Evolutionary conservation across 2,888 invertebrate genomes (phyloP), one percentile per base, ranked within the genome.

Genomic region (Choreutis nemorana): DNA sequence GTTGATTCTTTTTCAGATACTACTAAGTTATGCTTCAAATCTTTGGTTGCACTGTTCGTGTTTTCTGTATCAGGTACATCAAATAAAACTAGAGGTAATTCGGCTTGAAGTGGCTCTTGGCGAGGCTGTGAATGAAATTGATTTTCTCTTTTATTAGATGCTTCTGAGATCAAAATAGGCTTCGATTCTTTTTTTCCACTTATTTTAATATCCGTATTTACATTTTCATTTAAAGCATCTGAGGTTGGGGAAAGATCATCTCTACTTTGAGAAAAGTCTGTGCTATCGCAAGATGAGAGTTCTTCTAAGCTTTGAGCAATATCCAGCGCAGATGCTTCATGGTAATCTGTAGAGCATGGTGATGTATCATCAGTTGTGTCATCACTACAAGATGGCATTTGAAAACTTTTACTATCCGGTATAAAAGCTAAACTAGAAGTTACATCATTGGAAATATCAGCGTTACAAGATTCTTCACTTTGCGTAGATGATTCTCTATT

Each of bases 341-440:
- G 79, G 39, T 78, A 78, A 45, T 78, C 78, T 1, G 77, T 75
- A 21, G 78, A 78, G 44, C 78, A 73, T 6, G 78, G 71, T 14
- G 77, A 78, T 7, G 77, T 78, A 30, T 68, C 70, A 12, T 67
- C 70, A 50, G 71, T 73, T 6, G 79, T 78, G 41, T 71, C 66
- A 36, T 73, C 75, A 10, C 53, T 53, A 35, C 52, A 53, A 29
- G 52, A 50, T 30, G 58, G 55, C 36, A 54, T 49, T 36, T 64
- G 66, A 32, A 70, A 72, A 55, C 70, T 68, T 61, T 67, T 70
- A 56, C 77, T 78, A 43, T 57, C 70, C 31, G 79, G 77, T 33
- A 77, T 43, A 46, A 73, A 75, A 21, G 79, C 79, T 47, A 78
- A 57, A 55, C 78, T 78, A 36, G 78, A 78, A 32, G 78, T 78